phyloP scores from a whole-genome alignment of 2,888 invertebrate genomes.

The Sceliomorpha sp. region DNA sequence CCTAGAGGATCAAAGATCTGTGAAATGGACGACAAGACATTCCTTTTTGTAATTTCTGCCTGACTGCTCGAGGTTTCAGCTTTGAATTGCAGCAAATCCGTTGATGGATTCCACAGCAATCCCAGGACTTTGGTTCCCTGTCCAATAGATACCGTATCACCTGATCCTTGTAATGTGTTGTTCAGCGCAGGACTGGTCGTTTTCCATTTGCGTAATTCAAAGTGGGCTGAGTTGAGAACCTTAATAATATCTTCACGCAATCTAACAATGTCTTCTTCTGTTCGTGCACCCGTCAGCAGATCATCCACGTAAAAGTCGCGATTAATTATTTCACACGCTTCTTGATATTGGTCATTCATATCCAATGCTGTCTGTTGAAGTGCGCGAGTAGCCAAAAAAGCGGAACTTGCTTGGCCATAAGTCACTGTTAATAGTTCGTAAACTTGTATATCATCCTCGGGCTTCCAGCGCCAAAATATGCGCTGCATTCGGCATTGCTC shows the following conservation, averaged over 20 bases:
- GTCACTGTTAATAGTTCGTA: constrained; percentile 58
- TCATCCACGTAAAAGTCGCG: constrained; percentile 50
- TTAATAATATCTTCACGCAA: no score
- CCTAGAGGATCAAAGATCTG: no score
- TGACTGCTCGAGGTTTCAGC: no score
- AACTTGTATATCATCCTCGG: background rate
- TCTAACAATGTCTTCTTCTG: no score
- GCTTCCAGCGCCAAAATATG: background rate
- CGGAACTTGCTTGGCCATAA: constrained; percentile 58
- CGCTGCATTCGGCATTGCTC: background rate
- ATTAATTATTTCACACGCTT: constrained; percentile 21
- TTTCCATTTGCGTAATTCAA: constrained; percentile 17
- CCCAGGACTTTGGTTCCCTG: constrained; percentile 10
- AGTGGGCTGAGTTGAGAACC: no score
- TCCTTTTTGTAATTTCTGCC: no score
- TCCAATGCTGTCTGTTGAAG: constrained; percentile 56
- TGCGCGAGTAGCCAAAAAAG: constrained; percentile 57
- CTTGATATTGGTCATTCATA: constrained; percentile 36
- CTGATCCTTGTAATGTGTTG: background rate
- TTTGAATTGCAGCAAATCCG: background rate
- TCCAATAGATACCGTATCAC: background rate
- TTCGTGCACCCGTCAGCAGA: constrained; percentile 30
- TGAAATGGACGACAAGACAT: no score
- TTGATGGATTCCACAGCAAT: background rate
- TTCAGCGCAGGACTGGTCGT: background rate